These are phyloP conservation scores for Syngnathus acus DNA, from an alignment of 2,797 vertebrate species.

Conservation along the genomic window DNA sequence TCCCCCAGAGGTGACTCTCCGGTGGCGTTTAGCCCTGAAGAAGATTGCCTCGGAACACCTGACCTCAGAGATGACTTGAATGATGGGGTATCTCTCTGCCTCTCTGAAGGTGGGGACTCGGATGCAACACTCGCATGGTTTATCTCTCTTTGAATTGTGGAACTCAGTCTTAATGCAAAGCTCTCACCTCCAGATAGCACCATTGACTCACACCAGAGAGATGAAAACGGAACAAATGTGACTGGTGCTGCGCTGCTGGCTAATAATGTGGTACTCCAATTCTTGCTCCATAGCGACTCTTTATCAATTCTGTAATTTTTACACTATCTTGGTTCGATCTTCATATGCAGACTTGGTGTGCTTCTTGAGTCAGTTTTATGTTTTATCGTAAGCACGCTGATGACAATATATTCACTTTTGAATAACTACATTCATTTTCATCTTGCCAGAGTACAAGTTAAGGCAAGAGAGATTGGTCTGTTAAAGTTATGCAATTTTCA, in stretches of 20 bases:
- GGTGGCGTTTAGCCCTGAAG: constrained; percentile 73
- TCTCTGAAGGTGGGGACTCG: constrained; percentile 79
- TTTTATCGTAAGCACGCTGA: not conserved
- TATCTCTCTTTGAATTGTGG: not conserved
- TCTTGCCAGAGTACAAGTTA: too few relatives aligned
- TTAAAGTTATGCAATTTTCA: not conserved
- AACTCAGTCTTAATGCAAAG: constrained; percentile 14
- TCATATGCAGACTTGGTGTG: too few relatives aligned
- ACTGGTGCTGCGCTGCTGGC: constrained; percentile 56
- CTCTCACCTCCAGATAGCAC: constrained; percentile 73
- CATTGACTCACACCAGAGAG: constrained; percentile 75
- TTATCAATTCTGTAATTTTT: not conserved
- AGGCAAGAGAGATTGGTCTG: too few relatives aligned
- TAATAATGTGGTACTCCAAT: constrained; percentile 78
- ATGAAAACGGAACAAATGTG: constrained; percentile 72
- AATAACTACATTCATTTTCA: too few relatives aligned
- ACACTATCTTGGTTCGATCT: not conserved
- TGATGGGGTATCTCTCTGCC: constrained; percentile 81
- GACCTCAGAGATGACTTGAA: constrained; percentile 83
- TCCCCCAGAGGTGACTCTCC: constrained; percentile 71
- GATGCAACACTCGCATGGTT: not conserved
- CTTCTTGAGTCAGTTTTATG: not conserved
- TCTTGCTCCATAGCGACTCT: constrained; percentile 6
- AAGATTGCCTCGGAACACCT: constrained; percentile 67
- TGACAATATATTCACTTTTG: not conserved